Evolutionary conservation across 2,113 vertebrate genomes (phyloP), one percentile per base, ranked within the genome.

Genomic region (Plectropomus leopardus): DNA sequence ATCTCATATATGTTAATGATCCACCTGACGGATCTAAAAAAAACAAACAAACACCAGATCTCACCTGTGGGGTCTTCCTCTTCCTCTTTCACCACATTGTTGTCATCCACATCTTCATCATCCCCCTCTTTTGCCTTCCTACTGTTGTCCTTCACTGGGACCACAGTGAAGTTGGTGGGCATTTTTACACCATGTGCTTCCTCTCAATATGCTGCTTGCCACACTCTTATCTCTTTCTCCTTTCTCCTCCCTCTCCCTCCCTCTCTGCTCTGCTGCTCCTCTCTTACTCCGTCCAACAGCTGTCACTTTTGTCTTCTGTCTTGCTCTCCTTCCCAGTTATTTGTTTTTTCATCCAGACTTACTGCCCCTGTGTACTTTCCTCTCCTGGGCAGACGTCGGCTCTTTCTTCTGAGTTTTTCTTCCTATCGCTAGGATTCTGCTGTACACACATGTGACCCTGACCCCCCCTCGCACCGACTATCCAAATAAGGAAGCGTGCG

Each of bases 141-240:
- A 8, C 57, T 60, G 81, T 51, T 58, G 63, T 94, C 93, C 72
- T 92, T 94, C 60, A 96, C 95, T 0, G 94, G 95, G 64, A 96
- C 94, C 66, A 96, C 95, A 7, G 95, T 96, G 73, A 96, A 96
- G 92, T 88, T 95, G 67, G 94, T 95, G 54, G 95, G 95, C 95
- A 96, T 96, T 94, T 92, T n/a, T 89, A 75, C 76, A 92, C 85
- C 94, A 93, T 92, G 92, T 92, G 92, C 79, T 74, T 85, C 78
- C 44, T 47, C 74, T 87, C 66, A 61, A 26, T 14, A 75, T 71
- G 77, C 82, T 54, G 84, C 79, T 84, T 83, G 80, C 86, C 83
- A 36, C 70, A 65, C 76, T 83, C 80, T 81, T 78, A 82, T 87
- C 83, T 82, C 48, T 40, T 6, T 69, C 44, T 51, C 58, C 45